Percentiles rank a stretch among this genome's conserved stretches.
phyloP scores from a whole-genome alignment of 2,888 invertebrate genomes.

The Brachyptera risi region DNA sequence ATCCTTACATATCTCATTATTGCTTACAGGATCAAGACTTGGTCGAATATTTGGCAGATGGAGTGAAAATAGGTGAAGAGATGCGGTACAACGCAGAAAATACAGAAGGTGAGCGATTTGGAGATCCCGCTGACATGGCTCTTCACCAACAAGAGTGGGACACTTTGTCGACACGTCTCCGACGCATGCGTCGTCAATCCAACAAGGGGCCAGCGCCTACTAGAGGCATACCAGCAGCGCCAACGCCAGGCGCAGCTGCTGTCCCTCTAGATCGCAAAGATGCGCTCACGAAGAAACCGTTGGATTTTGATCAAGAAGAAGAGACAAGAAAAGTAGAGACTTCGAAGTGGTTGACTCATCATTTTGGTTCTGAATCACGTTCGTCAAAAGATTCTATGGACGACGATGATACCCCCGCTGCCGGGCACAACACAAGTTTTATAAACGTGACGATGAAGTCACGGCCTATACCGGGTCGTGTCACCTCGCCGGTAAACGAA shows the following conservation, averaged over 20 bases:
- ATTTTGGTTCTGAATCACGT: constrained; percentile 82
- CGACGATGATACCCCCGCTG: constrained; percentile 48
- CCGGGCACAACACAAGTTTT: constrained; percentile 52
- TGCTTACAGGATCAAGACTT: constrained; percentile 62
- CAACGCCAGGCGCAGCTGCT: constrained; percentile 10
- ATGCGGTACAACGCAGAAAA: constrained; percentile 78
- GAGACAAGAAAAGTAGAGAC: constrained; percentile 86
- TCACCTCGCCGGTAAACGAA: constrained; percentile 7
- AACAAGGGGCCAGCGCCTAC: constrained; percentile 31
- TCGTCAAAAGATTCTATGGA: constrained; percentile 69
- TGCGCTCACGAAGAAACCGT: constrained; percentile 71
- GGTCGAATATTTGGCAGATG: constrained; percentile 79
- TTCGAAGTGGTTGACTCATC: constrained; percentile 86
- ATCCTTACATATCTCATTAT: not conserved
- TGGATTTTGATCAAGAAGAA: constrained; percentile 84
- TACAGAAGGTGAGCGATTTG: constrained; percentile 70
- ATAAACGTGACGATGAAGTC: constrained; percentile 76
- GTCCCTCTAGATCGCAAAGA: constrained; percentile 66
- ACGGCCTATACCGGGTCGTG: constrained; percentile 42
- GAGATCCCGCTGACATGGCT: constrained; percentile 58
- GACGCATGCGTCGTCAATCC: constrained; percentile 55
- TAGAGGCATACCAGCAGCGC: constrained; percentile 19
- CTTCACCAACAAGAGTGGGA: constrained; percentile 71
- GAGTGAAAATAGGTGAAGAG: constrained; percentile 73
- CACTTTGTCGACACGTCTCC: constrained; percentile 70